These are phyloP conservation scores for Pionites leucogaster DNA, from an alignment of 2,113 vertebrate species.

Conservation along the genomic window DNA sequence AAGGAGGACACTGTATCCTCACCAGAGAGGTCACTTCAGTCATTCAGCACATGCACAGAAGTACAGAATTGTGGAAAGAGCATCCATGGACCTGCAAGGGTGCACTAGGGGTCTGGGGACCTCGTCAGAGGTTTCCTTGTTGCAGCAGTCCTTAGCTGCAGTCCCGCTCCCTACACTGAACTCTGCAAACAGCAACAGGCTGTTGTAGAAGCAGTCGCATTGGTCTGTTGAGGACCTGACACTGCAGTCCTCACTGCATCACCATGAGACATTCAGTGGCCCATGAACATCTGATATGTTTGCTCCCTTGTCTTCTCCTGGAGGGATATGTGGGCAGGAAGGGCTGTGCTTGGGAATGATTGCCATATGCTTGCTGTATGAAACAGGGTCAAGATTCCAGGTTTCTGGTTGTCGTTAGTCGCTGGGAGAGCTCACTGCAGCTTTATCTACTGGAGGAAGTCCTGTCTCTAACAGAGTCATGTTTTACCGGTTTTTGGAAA, in stretches of 20 bases:
- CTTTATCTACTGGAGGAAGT: not conserved
- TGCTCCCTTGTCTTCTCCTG: not conserved
- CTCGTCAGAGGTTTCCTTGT: not conserved
- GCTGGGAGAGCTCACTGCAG: not conserved
- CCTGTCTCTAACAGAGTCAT: not conserved
- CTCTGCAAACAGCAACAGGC: not conserved
- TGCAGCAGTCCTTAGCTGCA: not conserved
- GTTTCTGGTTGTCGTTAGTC: not conserved
- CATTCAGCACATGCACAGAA: not conserved
- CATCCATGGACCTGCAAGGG: not conserved
- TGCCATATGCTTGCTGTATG: not conserved
- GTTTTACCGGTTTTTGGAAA: not conserved
- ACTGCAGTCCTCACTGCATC: not conserved
- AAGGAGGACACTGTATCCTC: not conserved
- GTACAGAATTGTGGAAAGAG: not conserved
- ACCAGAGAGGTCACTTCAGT: not conserved
- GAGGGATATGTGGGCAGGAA: not conserved
- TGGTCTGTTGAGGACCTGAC: accelerated
- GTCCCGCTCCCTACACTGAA: not conserved
- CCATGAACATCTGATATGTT: not conserved
- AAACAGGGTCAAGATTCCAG: not conserved
- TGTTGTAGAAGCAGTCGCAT: not conserved
- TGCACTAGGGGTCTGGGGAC: not conserved
- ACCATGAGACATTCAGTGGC: not conserved
- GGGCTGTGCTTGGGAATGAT: not conserved